phyloP scores from a whole-genome alignment of 2,113 vertebrate genomes.

The Pluvianellus socialis region DNA sequence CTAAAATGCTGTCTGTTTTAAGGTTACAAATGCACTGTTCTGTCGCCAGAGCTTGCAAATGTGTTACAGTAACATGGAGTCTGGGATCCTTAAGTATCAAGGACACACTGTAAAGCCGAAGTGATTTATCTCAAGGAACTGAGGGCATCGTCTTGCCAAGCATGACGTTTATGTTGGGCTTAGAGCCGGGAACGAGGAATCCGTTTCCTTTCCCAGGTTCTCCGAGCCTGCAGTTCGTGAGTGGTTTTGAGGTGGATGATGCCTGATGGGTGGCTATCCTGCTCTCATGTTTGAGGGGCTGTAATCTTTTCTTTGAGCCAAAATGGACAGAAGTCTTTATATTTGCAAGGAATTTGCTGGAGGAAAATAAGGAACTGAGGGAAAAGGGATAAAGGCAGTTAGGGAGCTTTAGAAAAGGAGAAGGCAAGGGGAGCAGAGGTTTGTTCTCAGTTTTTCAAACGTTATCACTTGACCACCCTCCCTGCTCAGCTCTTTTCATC shows the following conservation, averaged over 20 bases:
- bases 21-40: background rate
- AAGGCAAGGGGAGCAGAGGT: background rate
- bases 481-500: background rate
- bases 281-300: background rate
- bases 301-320: background rate
- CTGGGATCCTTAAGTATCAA: background rate
- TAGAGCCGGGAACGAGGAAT: background rate
- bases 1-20: conserved; percentile 21
- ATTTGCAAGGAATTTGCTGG: background rate
- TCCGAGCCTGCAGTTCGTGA: background rate
- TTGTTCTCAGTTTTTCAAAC: background rate
- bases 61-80: background rate
- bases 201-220: background rate
- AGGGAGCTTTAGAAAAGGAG: background rate
- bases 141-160: background rate
- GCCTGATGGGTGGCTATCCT: background rate
- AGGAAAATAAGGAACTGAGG: background rate
- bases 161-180: background rate
- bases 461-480: background rate
- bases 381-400: background rate
- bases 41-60: background rate
- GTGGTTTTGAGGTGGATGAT: background rate
- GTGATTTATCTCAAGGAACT: background rate
- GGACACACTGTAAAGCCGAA: background rate
- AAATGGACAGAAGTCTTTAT: background rate